phyloP scores from a whole-genome alignment of 1,140 invertebrate genomes.

The Aphaenogaster floridana region DNA sequence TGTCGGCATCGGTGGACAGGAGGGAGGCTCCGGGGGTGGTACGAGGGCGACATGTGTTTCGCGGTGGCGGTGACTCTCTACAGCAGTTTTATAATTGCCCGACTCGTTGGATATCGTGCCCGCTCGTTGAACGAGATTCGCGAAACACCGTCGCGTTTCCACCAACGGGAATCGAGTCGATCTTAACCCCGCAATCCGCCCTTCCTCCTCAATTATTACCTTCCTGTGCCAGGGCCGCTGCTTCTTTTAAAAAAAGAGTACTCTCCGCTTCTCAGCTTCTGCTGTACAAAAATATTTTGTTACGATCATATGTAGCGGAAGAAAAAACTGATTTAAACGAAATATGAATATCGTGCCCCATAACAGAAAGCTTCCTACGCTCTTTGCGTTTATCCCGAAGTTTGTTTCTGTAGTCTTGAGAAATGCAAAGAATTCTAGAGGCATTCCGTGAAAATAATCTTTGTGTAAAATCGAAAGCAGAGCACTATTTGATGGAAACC shows the following conservation, averaged over 20 bases:
- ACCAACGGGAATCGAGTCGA: conserved; percentile 41
- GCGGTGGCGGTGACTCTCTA: conserved; percentile 79
- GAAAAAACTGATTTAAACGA: background rate
- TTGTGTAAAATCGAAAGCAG: background rate
- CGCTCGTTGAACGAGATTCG: conserved; percentile 70
- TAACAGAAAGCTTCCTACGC: background rate
- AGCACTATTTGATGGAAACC: background rate
- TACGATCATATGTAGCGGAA: too few species aligned
- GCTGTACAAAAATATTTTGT: background rate
- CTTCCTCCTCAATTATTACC: conserved; percentile 39
- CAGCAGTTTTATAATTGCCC: conserved; percentile 83
- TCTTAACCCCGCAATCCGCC: conserved; percentile 47
- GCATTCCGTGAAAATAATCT: background rate
- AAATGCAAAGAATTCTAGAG: background rate
- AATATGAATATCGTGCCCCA: background rate
- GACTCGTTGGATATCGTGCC: conserved; percentile 68
- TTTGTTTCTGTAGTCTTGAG: background rate
- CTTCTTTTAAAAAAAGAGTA: background rate
- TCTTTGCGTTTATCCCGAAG: background rate
- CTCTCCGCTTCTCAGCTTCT: background rate
- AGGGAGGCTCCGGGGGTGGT: conserved; percentile 50
- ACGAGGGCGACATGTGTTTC: conserved; percentile 81
- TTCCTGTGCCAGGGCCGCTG: conserved; percentile 47
- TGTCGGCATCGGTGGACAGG: conserved; percentile 75
- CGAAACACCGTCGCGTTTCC: conserved; percentile 65